These are phyloP conservation scores for Horisme vitalbata DNA, from an alignment of 2,888 invertebrate species.

Conservation along the genomic window DNA sequence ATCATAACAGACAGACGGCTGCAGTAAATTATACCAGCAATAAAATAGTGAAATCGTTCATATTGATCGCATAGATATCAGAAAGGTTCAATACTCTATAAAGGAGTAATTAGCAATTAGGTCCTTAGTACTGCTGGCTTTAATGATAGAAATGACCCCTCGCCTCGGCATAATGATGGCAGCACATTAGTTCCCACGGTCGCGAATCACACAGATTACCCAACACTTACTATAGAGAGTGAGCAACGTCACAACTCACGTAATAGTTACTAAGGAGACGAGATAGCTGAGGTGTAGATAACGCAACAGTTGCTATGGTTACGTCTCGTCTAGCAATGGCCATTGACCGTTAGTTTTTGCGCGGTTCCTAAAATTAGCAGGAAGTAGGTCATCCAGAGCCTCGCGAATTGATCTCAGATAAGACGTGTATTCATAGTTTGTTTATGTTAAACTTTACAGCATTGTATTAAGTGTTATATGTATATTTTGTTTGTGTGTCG, in stretches of 20 bases:
- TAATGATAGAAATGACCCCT: constrained; percentile 7
- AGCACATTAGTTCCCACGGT: constrained; percentile 18
- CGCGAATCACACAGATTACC: constrained; percentile 12
- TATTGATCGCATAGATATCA: neutral
- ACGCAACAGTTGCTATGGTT: constrained; percentile 12
- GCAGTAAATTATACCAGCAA: no score
- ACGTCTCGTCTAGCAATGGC: neutral
- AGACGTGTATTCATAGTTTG: constrained; percentile 3
- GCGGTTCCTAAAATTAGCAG: constrained; percentile 25
- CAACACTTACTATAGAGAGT: constrained; percentile 3
- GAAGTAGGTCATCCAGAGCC: constrained; percentile 24
- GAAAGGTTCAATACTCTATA: neutral
- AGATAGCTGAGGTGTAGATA: constrained; percentile 5
- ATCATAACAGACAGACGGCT: no score
- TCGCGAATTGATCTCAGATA: constrained; percentile 21
- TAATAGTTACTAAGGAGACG: constrained; percentile 15
- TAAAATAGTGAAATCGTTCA: no score
- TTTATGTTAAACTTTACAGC: neutral
- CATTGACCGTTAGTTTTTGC: constrained; percentile 23
- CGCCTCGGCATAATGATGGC: constrained; percentile 1
- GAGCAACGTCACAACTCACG: constrained; percentile 3
- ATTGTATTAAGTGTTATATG: no score
- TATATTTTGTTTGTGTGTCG: no score
- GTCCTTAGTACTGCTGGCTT: neutral
- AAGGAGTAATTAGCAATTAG: neutral